Evolutionary conservation across 2,113 vertebrate species (phyloP).

Genomic region (Pluvialis apricaria): DNA sequence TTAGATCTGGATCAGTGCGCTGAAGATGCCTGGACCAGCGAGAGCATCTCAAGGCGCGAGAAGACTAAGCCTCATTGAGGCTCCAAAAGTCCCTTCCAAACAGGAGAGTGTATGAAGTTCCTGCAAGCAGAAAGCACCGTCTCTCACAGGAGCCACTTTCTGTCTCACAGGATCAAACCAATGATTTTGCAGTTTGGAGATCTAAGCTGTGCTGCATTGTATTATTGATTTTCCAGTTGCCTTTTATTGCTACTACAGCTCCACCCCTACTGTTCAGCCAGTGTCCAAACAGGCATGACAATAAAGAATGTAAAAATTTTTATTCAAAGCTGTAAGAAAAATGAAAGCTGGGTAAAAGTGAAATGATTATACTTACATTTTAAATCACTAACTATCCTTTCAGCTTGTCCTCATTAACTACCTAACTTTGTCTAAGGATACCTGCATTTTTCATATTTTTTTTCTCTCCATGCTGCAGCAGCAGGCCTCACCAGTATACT

Average conservation of each 20-base stretch:
- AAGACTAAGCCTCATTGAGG: background rate
- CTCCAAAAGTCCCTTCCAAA: background rate
- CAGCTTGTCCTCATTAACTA: background rate
- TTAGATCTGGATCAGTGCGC: background rate
- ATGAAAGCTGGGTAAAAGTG: background rate
- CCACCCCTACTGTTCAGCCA: background rate
- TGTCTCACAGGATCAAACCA: background rate
- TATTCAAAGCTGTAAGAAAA: background rate
- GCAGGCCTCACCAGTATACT: background rate
- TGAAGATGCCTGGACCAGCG: fast-evolving
- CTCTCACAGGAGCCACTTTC: background rate
- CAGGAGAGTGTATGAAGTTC: background rate
- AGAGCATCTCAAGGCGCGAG: background rate
- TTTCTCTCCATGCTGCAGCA: background rate
- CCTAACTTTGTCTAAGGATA: background rate
- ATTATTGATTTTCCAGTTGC: background rate
- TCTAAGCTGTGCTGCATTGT: background rate
- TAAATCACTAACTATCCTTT: background rate
- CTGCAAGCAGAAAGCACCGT: background rate
- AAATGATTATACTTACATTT: background rate
- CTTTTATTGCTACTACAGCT: background rate
- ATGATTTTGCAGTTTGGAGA: background rate
- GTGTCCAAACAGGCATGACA: background rate
- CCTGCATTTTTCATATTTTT: background rate
- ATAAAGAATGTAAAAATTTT: background rate